These are phyloP conservation scores for Drosophila anceps DNA, from an alignment of 2,888 invertebrate genomes.

Conservation along the genomic window DNA sequence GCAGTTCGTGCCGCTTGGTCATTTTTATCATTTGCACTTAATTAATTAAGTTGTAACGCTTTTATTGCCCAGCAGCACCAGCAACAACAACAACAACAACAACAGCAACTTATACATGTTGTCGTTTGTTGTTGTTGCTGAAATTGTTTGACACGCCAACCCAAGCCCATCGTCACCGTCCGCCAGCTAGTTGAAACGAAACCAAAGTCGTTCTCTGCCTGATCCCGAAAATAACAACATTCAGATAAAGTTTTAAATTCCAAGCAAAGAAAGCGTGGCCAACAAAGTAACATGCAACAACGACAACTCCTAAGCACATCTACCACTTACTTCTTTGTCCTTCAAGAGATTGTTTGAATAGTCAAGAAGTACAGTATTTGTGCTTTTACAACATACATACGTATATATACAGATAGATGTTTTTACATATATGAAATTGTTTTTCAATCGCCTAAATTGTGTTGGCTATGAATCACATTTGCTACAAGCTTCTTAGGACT, in stretches of 20 bases:
- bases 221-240: not conserved
- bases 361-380: too few relatives aligned
- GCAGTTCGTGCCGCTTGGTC: constrained; percentile 69
- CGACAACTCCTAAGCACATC: not conserved
- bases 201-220: not conserved
- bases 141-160: constrained; percentile 32
- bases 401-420: too few relatives aligned
- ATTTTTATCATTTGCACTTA: constrained; percentile 81
- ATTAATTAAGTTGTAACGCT: constrained; percentile 78
- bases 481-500: too few relatives aligned
- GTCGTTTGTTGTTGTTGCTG: constrained; percentile 1
- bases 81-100: constrained; percentile 3
- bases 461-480: too few relatives aligned
- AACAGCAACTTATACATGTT: constrained; percentile 8
- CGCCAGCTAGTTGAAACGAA: constrained; percentile 4
- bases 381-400: too few relatives aligned
- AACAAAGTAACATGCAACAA: not conserved
- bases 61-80: constrained; percentile 68
- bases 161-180: not conserved
- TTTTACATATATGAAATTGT: too few relatives aligned
- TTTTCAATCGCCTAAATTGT: too few relatives aligned
- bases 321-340: not conserved
- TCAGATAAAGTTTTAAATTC: not conserved
- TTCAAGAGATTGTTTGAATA: too few relatives aligned
- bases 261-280: not conserved